A percentile compares a stretch with the other conserved stretches of the same genome.
These are phyloP conservation scores for Myotis myotis DNA, from an alignment of 2,797 vertebrate species.

Conservation along the genomic window DNA sequence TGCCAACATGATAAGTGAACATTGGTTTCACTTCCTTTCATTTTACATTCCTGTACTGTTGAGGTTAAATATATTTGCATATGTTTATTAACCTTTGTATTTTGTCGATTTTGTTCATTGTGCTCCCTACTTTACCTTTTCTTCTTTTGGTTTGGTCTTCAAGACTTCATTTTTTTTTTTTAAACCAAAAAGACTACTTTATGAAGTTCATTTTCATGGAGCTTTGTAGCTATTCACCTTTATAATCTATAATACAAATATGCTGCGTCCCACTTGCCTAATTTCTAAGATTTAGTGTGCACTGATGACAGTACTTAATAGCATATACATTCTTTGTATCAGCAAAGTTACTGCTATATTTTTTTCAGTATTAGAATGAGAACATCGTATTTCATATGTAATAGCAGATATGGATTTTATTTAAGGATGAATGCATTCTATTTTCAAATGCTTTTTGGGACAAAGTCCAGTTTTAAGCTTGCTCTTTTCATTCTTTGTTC, in stretches of 20 bases:
- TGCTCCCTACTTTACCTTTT: slow-evolving; percentile 11
- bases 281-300: slow-evolving; percentile 69
- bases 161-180: slow-evolving; percentile 61
- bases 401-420: slow-evolving; percentile 9
- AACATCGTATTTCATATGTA: slow-evolving; percentile 36
- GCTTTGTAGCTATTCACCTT: slow-evolving; percentile 66
- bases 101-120: not conserved
- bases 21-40: not conserved
- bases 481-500: slow-evolving; percentile 70
- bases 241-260: slow-evolving; percentile 69
- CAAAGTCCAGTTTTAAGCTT: slow-evolving; percentile 52
- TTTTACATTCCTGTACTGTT: not conserved
- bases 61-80: not conserved
- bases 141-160: slow-evolving; percentile 53
- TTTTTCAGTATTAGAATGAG: not conserved
- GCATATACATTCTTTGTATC: slow-evolving; percentile 44
- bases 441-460: slow-evolving; percentile 66
- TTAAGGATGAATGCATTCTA: not conserved
- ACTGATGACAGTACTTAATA: slow-evolving; percentile 75
- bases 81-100: not conserved
- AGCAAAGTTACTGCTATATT: not conserved
- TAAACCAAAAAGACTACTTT: slow-evolving; percentile 54
- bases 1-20: not conserved
- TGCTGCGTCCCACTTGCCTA: slow-evolving; percentile 61
- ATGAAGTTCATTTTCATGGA: slow-evolving; percentile 74